phyloP scores from a whole-genome alignment of 2,888 invertebrate genomes.

The Syrista parreyssii region DNA sequence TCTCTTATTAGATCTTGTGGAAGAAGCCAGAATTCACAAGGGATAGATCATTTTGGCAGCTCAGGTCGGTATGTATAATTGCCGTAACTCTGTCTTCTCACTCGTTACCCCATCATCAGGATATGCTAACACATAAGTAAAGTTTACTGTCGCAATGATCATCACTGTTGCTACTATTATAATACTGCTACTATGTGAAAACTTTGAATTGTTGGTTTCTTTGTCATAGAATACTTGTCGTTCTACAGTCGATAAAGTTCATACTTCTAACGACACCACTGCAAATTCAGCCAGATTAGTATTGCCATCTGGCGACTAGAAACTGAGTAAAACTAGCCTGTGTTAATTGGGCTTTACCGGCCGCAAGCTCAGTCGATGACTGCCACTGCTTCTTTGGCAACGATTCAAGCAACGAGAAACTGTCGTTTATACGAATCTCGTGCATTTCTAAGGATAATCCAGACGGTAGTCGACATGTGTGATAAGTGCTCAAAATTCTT shows the following conservation, averaged over 20 bases:
- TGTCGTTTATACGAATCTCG: neutral
- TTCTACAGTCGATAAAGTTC: neutral
- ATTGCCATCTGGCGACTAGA: conserved; percentile 17
- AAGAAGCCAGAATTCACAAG: conserved; percentile 13
- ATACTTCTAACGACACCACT: neutral
- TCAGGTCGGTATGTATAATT: neutral
- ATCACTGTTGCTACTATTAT: neutral
- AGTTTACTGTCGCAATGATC: neutral
- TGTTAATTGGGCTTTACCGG: neutral
- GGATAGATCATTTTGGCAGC: neutral
- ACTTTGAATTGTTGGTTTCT: neutral
- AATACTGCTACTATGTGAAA: neutral
- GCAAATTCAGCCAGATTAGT: neutral
- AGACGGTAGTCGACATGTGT: neutral
- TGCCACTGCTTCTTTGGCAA: neutral
- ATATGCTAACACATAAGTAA: neutral
- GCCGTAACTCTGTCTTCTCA: neutral
- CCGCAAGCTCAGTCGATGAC: neutral
- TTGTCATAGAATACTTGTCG: neutral
- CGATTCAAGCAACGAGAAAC: neutral
- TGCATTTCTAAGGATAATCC: neutral
- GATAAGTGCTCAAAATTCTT: neutral
- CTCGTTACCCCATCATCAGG: neutral
- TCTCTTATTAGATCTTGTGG: conserved; percentile 41
- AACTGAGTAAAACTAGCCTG: neutral